Percentiles rank a stretch among this genome's conserved stretches.
phyloP scores from a whole-genome alignment of 2,797 vertebrate species.

The Gouania willdenowi region DNA sequence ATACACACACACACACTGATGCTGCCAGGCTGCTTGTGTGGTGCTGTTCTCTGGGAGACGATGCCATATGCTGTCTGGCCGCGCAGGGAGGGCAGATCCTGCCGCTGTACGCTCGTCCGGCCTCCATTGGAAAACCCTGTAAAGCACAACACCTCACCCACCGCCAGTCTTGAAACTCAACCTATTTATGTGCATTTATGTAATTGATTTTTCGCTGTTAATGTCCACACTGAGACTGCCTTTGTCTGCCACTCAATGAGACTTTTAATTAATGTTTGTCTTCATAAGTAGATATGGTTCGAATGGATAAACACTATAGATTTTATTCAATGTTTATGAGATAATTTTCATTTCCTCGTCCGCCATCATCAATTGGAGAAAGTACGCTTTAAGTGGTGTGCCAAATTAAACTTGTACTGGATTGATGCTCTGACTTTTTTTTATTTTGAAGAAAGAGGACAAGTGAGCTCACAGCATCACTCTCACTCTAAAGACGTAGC shows the following conservation, averaged over 20 bases:
- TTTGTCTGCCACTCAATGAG: background rate
- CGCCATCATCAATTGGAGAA: background rate
- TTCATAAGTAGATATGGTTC: background rate
- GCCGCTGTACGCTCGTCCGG: slow-evolving; percentile 35
- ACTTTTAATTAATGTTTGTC: background rate
- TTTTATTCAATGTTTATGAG: background rate
- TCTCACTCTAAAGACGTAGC: slow-evolving; percentile 4
- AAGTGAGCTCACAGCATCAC: background rate
- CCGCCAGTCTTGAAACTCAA: background rate
- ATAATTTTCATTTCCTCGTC: background rate
- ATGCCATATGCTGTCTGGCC: slow-evolving; percentile 80
- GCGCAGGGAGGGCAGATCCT: slow-evolving; percentile 49
- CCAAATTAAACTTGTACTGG: background rate
- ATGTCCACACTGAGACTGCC: background rate
- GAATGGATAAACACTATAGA: background rate
- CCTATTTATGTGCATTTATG: background rate
- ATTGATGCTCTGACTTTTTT: background rate
- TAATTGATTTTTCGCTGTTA: background rate
- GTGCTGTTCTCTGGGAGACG: slow-evolving; percentile 74
- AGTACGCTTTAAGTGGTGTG: background rate
- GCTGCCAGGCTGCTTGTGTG: slow-evolving; percentile 67
- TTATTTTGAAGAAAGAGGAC: background rate
- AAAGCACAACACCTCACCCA: slow-evolving; percentile 4
- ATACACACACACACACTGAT: slow-evolving; percentile 21
- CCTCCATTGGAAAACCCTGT: slow-evolving; percentile 27